Evolutionary conservation across 2,797 vertebrate genomes (phyloP).

Genomic region (Ciconia nigra): DNA sequence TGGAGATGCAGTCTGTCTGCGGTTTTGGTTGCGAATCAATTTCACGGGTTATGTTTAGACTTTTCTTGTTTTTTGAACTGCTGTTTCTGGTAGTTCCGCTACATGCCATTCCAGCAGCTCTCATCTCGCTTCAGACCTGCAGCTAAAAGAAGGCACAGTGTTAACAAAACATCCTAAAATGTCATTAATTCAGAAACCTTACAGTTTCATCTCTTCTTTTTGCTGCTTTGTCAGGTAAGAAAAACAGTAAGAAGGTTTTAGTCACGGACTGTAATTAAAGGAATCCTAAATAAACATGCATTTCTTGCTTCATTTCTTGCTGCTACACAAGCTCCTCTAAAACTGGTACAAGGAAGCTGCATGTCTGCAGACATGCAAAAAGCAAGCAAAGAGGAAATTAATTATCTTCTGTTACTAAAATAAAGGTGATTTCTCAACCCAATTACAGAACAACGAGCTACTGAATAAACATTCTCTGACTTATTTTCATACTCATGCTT

Average conservation of each 20-base stretch:
- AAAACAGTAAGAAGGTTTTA: neutral
- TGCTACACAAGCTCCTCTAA: neutral
- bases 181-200: neutral
- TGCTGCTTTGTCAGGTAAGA: neutral
- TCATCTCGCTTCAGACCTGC: neutral
- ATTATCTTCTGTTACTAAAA: neutral
- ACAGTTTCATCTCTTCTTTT: neutral
- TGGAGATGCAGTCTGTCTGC: neutral
- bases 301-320: neutral
- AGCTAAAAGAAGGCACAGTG: neutral
- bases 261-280: neutral
- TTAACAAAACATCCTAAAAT: neutral
- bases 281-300: neutral
- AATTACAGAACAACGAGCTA: neutral
- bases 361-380: neutral
- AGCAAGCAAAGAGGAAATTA: neutral
- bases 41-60: neutral
- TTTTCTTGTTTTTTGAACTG: neutral
- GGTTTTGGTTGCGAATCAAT: neutral
- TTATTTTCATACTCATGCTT: neutral
- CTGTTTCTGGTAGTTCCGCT: neutral
- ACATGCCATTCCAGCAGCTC: neutral
- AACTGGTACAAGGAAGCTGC: neutral
- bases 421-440: neutral
- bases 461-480: neutral